These are phyloP conservation scores for Sminthopsis crassicaudata DNA, from an alignment of 2,113 vertebrate species.

Conservation along the genomic window DNA sequence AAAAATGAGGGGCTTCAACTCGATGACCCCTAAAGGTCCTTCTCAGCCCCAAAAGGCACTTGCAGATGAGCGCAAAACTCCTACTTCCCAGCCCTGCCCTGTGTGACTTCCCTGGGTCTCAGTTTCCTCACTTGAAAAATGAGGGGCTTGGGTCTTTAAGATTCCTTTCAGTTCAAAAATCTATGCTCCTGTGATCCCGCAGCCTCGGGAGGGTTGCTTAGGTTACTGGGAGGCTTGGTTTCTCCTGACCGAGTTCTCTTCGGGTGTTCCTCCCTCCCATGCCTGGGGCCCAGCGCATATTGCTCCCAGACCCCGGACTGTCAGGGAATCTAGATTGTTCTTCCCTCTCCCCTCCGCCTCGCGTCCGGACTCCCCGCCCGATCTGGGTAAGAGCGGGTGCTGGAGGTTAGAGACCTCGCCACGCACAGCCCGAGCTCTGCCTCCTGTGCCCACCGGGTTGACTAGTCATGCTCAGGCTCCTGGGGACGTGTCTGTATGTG, in stretches of 20 bases:
- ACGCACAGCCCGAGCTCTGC: conserved; percentile 63
- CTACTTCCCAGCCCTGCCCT: background rate
- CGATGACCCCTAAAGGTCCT: background rate
- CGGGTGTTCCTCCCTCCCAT: conserved; percentile 42
- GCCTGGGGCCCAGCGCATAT: conserved; percentile 36
- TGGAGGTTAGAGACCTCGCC: conserved; percentile 48
- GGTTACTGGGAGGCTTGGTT: conserved; percentile 12
- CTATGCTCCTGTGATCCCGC: background rate
- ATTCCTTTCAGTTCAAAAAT: background rate
- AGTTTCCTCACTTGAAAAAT: background rate
- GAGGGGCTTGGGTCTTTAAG: background rate
- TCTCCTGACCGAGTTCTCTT: conserved; percentile 23
- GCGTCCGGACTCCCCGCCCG: conserved; percentile 71
- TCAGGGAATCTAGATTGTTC: conserved; percentile 57
- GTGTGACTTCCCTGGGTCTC: background rate
- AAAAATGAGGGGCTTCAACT: background rate
- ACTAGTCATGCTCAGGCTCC: conserved; percentile 73
- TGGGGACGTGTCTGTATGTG: conserved; percentile 72
- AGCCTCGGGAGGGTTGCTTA: conserved; percentile 3
- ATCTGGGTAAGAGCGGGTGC: conserved; percentile 65
- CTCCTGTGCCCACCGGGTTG: conserved; percentile 71
- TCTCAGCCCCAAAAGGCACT: background rate
- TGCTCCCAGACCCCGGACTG: background rate
- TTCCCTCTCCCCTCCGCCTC: conserved; percentile 45
- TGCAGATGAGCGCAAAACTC: background rate